Percentiles rank a stretch among this genome's conserved stretches.
Conservation (phyloP, 2,888 invertebrate species). For the Noctua comes region DNA sequence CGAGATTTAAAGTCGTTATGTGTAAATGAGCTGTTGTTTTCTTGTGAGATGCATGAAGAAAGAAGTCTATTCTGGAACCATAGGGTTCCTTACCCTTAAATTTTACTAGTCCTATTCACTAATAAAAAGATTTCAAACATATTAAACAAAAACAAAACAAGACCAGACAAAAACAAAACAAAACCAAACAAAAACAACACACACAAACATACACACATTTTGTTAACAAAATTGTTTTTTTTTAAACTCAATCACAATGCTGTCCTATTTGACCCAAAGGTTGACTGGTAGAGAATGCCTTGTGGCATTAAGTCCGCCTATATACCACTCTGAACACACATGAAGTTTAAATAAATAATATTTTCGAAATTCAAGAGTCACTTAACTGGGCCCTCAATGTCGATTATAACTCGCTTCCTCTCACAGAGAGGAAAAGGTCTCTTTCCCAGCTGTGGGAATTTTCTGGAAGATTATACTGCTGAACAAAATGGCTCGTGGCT, state of each 20-base stretch:
- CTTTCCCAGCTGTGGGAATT: background rate
- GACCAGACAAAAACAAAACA: too few relatives aligned
- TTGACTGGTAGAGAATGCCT: too few relatives aligned
- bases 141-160: too few relatives aligned
- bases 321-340: too few relatives aligned
- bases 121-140: background rate
- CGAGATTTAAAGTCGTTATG: background rate
- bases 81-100: background rate
- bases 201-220: too few relatives aligned
- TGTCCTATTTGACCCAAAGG: too few relatives aligned
- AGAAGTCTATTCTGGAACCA: background rate
- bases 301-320: too few relatives aligned
- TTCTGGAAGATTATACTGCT: background rate
- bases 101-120: background rate
- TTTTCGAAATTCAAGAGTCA: background rate
- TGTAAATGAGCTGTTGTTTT: slow-evolving; percentile 16
- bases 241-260: too few relatives aligned
- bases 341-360: too few relatives aligned
- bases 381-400: background rate
- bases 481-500: background rate
- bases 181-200: too few relatives aligned
- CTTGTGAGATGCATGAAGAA: background rate
- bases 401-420: too few relatives aligned
- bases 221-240: too few relatives aligned
- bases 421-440: background rate